Evolutionary conservation across 2,113 vertebrate species (phyloP).

Genomic region (Notothenia coriiceps): DNA sequence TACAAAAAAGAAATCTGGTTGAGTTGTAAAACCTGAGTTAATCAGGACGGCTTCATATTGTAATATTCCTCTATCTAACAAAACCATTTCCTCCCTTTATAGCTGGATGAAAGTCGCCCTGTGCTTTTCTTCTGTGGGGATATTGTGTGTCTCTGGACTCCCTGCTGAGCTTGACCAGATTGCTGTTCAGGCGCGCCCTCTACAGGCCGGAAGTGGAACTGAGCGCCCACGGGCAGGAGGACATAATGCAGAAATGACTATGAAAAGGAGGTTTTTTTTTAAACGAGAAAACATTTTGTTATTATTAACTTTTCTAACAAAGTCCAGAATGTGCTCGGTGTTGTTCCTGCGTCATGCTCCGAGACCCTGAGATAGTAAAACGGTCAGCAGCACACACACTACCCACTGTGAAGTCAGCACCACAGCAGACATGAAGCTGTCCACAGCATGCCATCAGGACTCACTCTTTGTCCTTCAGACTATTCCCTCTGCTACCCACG

Average conservation of each 20-base stretch:
- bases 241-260: conserved; percentile 21
- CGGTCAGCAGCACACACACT: conserved; percentile 65
- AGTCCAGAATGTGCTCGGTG: conserved; percentile 3
- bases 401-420: conserved; percentile 80
- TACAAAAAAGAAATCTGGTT: neutral
- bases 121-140: conserved; percentile 60
- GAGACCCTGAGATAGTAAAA: conserved; percentile 34
- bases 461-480: conserved; percentile 75
- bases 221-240: conserved; percentile 5
- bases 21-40: conserved; percentile 49
- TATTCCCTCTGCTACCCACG: conserved; percentile 37
- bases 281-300: neutral
- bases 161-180: conserved; percentile 65
- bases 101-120: conserved; percentile 65
- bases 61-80: conserved; percentile 58
- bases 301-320: neutral
- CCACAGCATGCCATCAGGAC: conserved; percentile 73
- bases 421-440: conserved; percentile 79
- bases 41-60: conserved; percentile 46
- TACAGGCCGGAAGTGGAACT: conserved; percentile 84
- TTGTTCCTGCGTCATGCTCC: neutral
- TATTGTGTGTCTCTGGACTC: conserved; percentile 50
- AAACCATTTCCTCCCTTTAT: conserved; percentile 67
- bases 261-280: neutral
- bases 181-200: conserved; percentile 90